phyloP scores from a whole-genome alignment of 1,140 invertebrate genomes.

The Drosophila oshimai region DNA sequence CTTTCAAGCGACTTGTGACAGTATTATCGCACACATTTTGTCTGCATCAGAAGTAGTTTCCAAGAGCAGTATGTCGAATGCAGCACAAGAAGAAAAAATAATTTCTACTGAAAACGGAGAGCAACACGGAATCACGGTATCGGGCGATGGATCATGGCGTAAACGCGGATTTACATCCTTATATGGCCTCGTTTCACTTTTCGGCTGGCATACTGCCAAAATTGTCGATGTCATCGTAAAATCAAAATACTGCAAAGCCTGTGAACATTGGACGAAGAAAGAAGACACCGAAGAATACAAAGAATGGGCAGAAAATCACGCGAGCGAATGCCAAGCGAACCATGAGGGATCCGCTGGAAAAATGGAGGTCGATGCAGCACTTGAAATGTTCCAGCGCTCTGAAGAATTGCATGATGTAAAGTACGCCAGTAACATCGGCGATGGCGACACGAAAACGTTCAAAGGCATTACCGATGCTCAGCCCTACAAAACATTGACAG shows the following conservation, averaged over 20 bases:
- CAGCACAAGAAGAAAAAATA: neutral
- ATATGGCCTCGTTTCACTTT: neutral
- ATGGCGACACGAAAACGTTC: neutral
- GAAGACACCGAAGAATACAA: neutral
- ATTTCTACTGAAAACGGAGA: neutral
- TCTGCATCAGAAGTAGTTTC: neutral
- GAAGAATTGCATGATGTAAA: neutral
- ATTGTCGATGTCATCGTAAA: neutral
- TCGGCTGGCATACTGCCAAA: neutral
- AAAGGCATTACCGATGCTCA: neutral
- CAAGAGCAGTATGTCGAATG: neutral
- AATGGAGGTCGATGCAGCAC: neutral
- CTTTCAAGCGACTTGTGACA: neutral
- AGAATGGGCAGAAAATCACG: neutral
- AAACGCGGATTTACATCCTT: neutral
- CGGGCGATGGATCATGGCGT: neutral
- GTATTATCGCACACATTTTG: neutral
- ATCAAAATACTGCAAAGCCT: neutral
- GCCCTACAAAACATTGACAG: neutral
- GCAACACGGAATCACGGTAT: neutral
- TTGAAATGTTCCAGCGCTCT: neutral
- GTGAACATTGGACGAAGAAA: neutral
- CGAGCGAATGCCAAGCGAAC: neutral
- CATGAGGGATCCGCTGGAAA: neutral
- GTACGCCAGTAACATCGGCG: neutral